phyloP scores from a whole-genome alignment of 2,113 vertebrate species.

The Pantherophis guttatus region DNA sequence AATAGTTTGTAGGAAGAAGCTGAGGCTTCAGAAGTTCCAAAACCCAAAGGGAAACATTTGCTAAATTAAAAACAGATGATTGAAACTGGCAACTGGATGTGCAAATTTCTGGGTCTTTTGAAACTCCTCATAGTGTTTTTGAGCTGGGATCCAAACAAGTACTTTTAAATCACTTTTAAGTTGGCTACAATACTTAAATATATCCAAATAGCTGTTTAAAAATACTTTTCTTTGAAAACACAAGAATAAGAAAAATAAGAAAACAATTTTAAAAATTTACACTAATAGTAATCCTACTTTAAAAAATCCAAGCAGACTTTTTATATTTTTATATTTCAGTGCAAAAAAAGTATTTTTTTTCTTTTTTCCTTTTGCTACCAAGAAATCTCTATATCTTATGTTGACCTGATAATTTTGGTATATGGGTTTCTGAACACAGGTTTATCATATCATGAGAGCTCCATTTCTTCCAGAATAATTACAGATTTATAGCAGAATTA shows the following conservation, averaged over 20 bases:
- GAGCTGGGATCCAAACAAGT: background rate
- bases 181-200: background rate
- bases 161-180: background rate
- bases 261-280: background rate
- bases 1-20: background rate
- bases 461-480: background rate
- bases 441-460: background rate
- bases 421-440: conserved; percentile 3
- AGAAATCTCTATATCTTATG: background rate
- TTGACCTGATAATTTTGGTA: background rate
- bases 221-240: background rate
- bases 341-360: conserved; percentile 35
- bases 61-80: background rate
- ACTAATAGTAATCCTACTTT: too few species aligned
- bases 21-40: background rate
- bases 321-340: conserved; percentile 27
- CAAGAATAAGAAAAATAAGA: background rate
- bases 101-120: background rate
- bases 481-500: background rate
- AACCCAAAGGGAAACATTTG: background rate
- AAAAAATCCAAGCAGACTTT: conserved; percentile 22
- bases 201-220: background rate
- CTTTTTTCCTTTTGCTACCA: conserved; percentile 36
- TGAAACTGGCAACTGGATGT: background rate
- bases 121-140: background rate